Base-by-base conservation (phyloP, 2,888 invertebrate species). In the Hypomecis atomaria region DNA sequence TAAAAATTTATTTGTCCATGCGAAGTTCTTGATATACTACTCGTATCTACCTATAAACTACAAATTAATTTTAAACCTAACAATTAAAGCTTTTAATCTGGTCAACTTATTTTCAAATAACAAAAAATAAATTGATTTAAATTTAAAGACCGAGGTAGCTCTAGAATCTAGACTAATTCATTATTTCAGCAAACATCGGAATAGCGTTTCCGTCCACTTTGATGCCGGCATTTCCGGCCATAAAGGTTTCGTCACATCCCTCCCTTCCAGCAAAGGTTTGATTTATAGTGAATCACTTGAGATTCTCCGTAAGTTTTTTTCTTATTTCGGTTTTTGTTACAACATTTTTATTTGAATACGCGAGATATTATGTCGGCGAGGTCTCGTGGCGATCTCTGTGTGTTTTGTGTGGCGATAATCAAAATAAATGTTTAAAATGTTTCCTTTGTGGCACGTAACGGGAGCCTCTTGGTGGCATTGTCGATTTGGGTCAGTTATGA, bases 311-410 rank as follows among this genome's bases (percentile, higher is more conserved):
- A 44, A 56, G 67, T 61, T 67, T 64, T 72, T 81, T 79, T 47
- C 47, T 82, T 76, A 69, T 76, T 76, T 76, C 70, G 71, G 72
- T 67, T 85, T 86, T 84, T 83, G 79, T 87, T 81, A 74, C 74
- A 73, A 76, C 71, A 75, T 81, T 80, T 78, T 86, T 85, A 80
- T 84, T 84, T 82, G 78, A 78, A 81, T 84, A 78, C 78, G 78
- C 81, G 79, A 83, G 84, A 88, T 90, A 89, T 90, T 89, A 89
- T 89, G 90, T 88, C 90, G 89, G 86, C 65, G 77, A 76, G 77
- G 79, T 73, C 76, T 75, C 74, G 73, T 77, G 72, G 76, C 77
- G 79, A 78, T 78, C 77, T 79, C 79, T 79, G 77, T 79, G 72
- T 75, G 76, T 79, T 78, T 78, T 80, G 77, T 82, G 71, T 68